Evolutionary conservation across 2,797 vertebrate genomes (phyloP).

Genomic region (Platalea minor): DNA sequence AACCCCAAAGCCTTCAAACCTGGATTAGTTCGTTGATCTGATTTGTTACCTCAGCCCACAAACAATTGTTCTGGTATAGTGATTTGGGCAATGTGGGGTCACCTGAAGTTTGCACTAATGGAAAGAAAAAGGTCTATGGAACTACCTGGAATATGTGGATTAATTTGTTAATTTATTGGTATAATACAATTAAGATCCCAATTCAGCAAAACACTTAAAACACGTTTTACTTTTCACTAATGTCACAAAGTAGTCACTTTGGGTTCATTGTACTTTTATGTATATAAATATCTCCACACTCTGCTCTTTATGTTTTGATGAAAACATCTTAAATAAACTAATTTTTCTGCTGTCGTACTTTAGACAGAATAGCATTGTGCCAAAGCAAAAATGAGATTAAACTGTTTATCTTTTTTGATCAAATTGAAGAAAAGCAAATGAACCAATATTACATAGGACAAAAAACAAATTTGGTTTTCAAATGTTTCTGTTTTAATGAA

Average conservation of each 20-base stretch:
- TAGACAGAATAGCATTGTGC: background rate
- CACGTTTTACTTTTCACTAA: background rate
- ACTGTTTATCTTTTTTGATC: background rate
- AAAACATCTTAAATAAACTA: background rate
- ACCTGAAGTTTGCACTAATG: background rate
- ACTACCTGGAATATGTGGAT: background rate
- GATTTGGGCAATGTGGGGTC: background rate
- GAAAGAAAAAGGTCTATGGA: background rate
- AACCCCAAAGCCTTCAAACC: background rate
- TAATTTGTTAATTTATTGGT: background rate
- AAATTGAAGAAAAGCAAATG: background rate
- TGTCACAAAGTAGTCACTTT: background rate
- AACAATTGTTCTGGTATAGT: background rate
- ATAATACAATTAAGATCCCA: background rate
- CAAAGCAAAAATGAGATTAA: background rate
- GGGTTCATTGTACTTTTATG: background rate
- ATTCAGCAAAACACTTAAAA: background rate
- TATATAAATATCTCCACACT: background rate
- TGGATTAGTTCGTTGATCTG: background rate
- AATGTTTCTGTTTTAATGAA: background rate
- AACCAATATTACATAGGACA: background rate
- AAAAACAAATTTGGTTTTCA: background rate
- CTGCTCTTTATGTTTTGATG: background rate
- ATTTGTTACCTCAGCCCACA: background rate
- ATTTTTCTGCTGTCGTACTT: background rate